Evolutionary conservation across 2,113 vertebrate genomes (phyloP), one percentile per base, ranked within the genome.

Genomic region (Gymnobelideus leadbeateri): DNA sequence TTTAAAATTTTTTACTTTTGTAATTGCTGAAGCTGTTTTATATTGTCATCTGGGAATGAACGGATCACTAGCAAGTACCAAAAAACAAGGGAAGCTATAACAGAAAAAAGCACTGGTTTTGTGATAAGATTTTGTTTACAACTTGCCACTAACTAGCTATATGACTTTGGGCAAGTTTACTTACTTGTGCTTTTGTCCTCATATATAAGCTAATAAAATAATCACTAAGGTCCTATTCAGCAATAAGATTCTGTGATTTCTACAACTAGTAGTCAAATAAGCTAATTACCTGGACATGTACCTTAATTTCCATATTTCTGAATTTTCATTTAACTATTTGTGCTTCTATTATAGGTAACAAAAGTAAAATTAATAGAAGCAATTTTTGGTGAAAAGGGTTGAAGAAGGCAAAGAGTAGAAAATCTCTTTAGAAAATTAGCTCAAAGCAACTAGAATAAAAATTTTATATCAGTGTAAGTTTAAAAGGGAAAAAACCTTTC

Each of bases 1-100:
- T 4, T 91, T 95, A 52, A 92, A 95, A 94, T 5, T 92, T 21
- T 50, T 84, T 49, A 94, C 14, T 37, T 68, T 94, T n/a, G 97
- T 47, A 55, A 53, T 55, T 51, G 51, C 46, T 55, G 2, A 91
- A 23, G 37, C 50, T n/a, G 47, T 90, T n/a, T 90, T 7, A 50
- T 49, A 28, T n/a, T 47, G 10, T 11, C 24, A 90, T 1, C 89
- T 90, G 26, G 47, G 25, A 90, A 46, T 90, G 47, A 49, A 24
- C 4, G 14, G 14, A 12, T 14, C 57, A 31, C 57, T 61, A 37
- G 4, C 55, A 57, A 57, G 55, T 57, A 28, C 55, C 55, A 57
- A 57, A 57, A 57, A 16, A 31, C 28, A 31, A 68, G 31, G 61
- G 61, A 37, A 77, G 37, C 14, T n/a, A 19, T 2, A 84, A 43